Evolutionary conservation across 2,797 vertebrate genomes (phyloP).

Genomic region (Eulemur mongoz): DNA sequence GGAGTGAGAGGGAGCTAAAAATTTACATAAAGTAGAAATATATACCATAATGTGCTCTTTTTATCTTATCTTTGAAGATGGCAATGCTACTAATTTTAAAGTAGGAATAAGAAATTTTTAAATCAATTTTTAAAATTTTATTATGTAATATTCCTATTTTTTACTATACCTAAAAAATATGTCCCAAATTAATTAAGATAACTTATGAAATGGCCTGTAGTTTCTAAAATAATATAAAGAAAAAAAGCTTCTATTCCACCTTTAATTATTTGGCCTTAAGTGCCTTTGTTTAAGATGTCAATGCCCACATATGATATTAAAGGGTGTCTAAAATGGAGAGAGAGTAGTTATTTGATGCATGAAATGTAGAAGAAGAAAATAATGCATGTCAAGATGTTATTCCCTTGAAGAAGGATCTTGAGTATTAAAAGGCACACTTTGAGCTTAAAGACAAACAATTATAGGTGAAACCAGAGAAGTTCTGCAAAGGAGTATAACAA

Average conservation of each 20-base stretch:
- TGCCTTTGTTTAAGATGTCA: neutral
- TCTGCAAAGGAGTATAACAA: neutral
- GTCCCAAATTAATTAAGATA: neutral
- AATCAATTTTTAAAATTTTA: neutral
- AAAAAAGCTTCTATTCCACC: neutral
- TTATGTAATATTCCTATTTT: neutral
- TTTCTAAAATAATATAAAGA: neutral
- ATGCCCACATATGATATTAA: neutral
- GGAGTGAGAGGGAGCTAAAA: neutral
- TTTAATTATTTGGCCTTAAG: slow-evolving; percentile 4
- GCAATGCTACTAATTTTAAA: neutral
- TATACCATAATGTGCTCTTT: neutral
- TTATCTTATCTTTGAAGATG: neutral
- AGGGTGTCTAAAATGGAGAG: neutral
- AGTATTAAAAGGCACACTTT: slow-evolving; percentile 12
- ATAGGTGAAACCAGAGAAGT: neutral
- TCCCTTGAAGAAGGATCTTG: slow-evolving; percentile 8
- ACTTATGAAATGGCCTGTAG: neutral
- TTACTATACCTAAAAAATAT: neutral
- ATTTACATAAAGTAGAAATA: neutral
- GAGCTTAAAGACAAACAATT: neutral
- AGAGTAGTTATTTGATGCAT: neutral
- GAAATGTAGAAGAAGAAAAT: slow-evolving; percentile 36
- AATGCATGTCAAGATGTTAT: slow-evolving; percentile 43
- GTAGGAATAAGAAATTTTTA: neutral